Evolutionary conservation across 2,888 invertebrate genomes (phyloP).

Genomic region (Heliconius cydno): DNA sequence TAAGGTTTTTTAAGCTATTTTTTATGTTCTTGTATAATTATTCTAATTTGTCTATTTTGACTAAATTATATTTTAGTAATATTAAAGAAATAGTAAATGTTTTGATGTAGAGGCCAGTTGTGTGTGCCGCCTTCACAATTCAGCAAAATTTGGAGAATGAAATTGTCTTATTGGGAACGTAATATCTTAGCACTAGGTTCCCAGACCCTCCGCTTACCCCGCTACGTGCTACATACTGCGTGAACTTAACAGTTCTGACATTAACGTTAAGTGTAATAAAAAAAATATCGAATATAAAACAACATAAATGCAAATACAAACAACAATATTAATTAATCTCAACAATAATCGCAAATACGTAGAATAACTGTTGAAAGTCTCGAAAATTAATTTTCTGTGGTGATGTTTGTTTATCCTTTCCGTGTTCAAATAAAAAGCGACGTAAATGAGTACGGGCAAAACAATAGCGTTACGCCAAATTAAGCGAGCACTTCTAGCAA

Average conservation of each 20-base stretch:
- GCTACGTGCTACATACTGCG: too few relatives aligned
- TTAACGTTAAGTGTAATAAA: neutral
- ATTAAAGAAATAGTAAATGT: too few relatives aligned
- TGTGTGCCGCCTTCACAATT: too few relatives aligned
- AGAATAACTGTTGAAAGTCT: slow-evolving; percentile 37
- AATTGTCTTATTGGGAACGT: too few relatives aligned
- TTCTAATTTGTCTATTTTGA: neutral
- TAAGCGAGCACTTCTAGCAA: slow-evolving; percentile 38
- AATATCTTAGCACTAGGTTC: too few relatives aligned
- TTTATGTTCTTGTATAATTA: neutral
- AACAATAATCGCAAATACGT: slow-evolving; percentile 32
- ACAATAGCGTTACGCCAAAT: slow-evolving; percentile 47
- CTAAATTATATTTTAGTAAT: too few relatives aligned
- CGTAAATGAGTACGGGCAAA: slow-evolving; percentile 43
- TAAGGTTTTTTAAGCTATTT: neutral
- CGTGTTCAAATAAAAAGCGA: slow-evolving; percentile 46
- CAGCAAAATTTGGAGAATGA: too few relatives aligned
- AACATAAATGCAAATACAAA: slow-evolving; percentile 15
- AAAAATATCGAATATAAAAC: neutral
- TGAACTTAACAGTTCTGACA: neutral
- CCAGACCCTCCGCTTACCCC: too few relatives aligned
- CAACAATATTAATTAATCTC: slow-evolving; percentile 23
- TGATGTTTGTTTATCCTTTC: slow-evolving; percentile 44
- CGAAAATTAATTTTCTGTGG: slow-evolving; percentile 37
- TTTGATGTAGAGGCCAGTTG: too few relatives aligned